Percentiles rank a stretch among this genome's conserved stretches.
phyloP scores from a whole-genome alignment of 2,797 vertebrate genomes.

The Menidia menidia region DNA sequence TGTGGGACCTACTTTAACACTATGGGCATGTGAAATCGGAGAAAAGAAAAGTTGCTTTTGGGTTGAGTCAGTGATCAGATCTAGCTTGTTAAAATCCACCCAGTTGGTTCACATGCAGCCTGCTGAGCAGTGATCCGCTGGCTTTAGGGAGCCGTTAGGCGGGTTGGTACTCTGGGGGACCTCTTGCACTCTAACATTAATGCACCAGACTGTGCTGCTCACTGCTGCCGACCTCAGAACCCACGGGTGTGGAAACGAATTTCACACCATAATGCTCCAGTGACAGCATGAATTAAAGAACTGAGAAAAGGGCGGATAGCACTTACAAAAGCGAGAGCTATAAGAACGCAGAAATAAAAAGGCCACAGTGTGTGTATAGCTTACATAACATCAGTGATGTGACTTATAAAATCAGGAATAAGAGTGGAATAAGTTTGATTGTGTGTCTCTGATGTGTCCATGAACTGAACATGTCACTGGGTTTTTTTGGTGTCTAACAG shows the following conservation, averaged over 20 bases:
- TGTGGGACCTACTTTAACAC: constrained; percentile 34
- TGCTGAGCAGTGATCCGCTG: constrained; percentile 48
- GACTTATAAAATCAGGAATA: constrained; percentile 73
- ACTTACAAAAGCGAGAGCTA: constrained; percentile 57
- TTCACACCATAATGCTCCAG: constrained; percentile 69
- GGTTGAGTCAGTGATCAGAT: constrained; percentile 31
- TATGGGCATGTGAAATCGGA: constrained; percentile 25
- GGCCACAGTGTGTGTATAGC: constrained; percentile 62
- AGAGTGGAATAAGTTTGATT: constrained; percentile 68
- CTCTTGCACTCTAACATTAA: constrained; percentile 59
- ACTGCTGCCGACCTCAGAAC: constrained; percentile 64
- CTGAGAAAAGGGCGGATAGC: constrained; percentile 55
- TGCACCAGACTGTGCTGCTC: constrained; percentile 65
- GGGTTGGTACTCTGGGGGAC: constrained; percentile 57
- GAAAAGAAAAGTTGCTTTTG: constrained; percentile 39
- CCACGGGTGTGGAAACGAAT: constrained; percentile 65
- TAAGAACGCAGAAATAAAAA: constrained; percentile 64
- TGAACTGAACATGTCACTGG: constrained; percentile 29
- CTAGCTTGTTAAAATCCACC: constrained; percentile 45
- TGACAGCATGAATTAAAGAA: constrained; percentile 59
- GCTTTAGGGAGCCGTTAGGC: constrained; percentile 46
- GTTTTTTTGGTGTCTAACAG: constrained; percentile 68
- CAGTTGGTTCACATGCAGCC: constrained; percentile 33
- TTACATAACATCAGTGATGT: constrained; percentile 68
- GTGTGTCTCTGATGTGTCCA: constrained; percentile 35